phyloP scores from a whole-genome alignment of 2,888 invertebrate species.

The Limenitis camilla region DNA sequence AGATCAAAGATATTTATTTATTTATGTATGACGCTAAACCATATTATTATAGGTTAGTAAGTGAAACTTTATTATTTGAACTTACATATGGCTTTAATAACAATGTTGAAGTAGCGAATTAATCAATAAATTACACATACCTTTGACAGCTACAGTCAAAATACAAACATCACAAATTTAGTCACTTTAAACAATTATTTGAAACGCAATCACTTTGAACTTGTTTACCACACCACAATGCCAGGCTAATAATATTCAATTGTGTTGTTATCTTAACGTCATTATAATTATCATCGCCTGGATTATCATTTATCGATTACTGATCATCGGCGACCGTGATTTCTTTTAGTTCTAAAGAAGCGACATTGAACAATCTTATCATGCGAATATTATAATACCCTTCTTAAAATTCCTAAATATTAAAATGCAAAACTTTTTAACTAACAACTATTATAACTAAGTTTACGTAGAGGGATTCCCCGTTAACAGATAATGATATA shows the following conservation, averaged over 20 bases:
- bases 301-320: constrained; percentile 27
- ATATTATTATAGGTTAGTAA: no score
- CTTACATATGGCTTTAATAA: no score
- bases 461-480: no score
- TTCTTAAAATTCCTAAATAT: no score
- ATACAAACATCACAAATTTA: constrained; percentile 6
- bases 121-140: not conserved
- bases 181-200: constrained; percentile 10
- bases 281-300: constrained; percentile 30
- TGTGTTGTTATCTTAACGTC: constrained; percentile 29
- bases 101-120: not conserved
- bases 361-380: constrained; percentile 27
- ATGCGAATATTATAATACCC: constrained; percentile 2
- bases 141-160: not conserved
- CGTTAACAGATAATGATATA: no score
- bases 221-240: constrained; percentile 19
- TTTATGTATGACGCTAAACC: no score
- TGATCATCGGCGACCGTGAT: constrained; percentile 32
- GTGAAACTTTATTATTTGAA: no score
- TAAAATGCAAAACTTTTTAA: no score
- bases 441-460: no score
- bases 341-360: constrained; percentile 29
- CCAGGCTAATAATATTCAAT: constrained; percentile 21
- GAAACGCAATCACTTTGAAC: constrained; percentile 9
- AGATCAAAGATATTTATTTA: no score